Percentiles rank a stretch among this genome's conserved stretches.
These are phyloP conservation scores for Pseudocheirus occidentalis DNA, from an alignment of 2,797 vertebrate species.

Conservation along the genomic window DNA sequence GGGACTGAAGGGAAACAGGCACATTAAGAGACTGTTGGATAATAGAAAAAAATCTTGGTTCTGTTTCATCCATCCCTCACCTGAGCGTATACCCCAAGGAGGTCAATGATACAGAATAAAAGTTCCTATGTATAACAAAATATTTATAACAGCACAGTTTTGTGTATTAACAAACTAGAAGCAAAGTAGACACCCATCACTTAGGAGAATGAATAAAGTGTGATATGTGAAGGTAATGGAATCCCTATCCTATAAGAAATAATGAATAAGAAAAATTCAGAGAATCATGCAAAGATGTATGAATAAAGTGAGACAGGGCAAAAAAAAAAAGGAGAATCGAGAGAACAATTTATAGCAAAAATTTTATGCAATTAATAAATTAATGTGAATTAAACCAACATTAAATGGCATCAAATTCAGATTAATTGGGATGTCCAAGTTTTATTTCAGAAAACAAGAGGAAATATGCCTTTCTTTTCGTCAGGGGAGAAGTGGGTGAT, in stretches of 20 bases:
- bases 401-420: not conserved
- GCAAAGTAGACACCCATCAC: not conserved
- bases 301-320: not conserved
- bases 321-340: not conserved
- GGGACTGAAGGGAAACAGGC: not conserved
- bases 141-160: not conserved
- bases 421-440: not conserved
- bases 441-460: not conserved
- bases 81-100: not conserved
- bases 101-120: not conserved
- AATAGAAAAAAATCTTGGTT: not conserved
- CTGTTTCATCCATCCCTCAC: not conserved
- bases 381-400: not conserved
- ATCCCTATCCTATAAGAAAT: not conserved
- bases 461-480: not conserved
- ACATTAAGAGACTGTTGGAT: not conserved
- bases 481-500: not conserved
- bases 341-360: not conserved
- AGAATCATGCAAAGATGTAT: not conserved
- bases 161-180: not conserved
- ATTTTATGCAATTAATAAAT: not conserved
- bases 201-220: not conserved
- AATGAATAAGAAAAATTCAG: not conserved
- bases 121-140: not conserved
- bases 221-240: not conserved